These are phyloP conservation scores for Nemoura dubitans DNA, from an alignment of 2,888 invertebrate species.

Conservation along the genomic window DNA sequence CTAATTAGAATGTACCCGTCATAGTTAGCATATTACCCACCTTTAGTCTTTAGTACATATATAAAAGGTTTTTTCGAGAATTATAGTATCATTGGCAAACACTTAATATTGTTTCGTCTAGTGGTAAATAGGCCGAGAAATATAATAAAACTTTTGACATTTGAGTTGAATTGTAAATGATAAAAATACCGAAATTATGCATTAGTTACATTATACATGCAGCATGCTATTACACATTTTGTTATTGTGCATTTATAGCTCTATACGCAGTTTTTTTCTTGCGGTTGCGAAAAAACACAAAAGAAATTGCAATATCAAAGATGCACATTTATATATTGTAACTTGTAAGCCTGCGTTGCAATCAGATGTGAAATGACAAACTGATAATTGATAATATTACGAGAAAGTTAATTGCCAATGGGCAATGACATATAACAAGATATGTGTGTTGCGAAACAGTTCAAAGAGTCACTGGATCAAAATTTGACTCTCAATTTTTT, in stretches of 20 bases:
- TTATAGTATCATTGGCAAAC: conserved; percentile 13
- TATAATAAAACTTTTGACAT: not conserved
- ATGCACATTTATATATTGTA: not conserved
- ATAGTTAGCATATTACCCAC: too few species aligned
- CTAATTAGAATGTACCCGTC: too few species aligned
- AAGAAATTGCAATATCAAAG: not conserved
- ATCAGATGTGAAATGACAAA: not conserved
- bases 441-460: not conserved
- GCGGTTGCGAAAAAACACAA: not conserved
- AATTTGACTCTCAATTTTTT: not conserved
- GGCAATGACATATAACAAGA: too few species aligned
- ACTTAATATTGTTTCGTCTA: not conserved
- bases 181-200: too few species aligned
- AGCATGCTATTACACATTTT: not conserved
- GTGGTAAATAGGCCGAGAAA: not conserved
- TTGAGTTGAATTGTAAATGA: not conserved
- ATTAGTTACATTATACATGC: too few species aligned
- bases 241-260: not conserved
- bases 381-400: not conserved
- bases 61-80: not conserved
- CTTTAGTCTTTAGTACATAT: too few species aligned
- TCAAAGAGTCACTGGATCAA: not conserved
- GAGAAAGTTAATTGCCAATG: too few species aligned
- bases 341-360: not conserved
- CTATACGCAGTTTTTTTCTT: not conserved